phyloP scores from a whole-genome alignment of 1,140 invertebrate genomes.

The Battus philenor region DNA sequence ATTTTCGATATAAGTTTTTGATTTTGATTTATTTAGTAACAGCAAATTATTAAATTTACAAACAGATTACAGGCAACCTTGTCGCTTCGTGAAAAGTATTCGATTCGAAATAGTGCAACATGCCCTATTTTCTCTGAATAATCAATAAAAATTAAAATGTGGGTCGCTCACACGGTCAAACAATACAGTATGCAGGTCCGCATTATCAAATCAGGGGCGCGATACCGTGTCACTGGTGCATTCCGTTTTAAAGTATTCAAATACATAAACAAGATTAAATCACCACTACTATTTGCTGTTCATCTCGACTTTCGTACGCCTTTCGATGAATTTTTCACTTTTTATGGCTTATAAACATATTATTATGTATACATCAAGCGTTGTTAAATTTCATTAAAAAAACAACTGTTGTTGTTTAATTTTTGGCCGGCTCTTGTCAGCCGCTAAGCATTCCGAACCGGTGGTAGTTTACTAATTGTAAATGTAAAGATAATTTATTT shows the following conservation, averaged over 20 bases:
- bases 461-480: too few species aligned
- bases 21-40: too few species aligned
- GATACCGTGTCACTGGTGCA: constrained; percentile 23
- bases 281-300: constrained; percentile 20
- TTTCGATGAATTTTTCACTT: too few species aligned
- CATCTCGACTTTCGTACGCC: neutral
- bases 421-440: neutral
- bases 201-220: constrained; percentile 23
- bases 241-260: constrained; percentile 28
- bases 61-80: too few species aligned
- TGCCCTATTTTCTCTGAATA: constrained; percentile 12
- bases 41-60: too few species aligned
- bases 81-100: too few species aligned
- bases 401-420: neutral
- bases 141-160: constrained; percentile 5
- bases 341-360: too few species aligned
- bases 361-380: too few species aligned
- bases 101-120: neutral
- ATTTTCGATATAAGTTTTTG: too few species aligned
- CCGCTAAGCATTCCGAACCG: too few species aligned
- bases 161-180: constrained; percentile 20
- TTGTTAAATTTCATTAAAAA: too few species aligned
- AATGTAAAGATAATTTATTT: too few species aligned
- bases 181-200: constrained; percentile 16
- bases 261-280: constrained; percentile 32